Conservation (phyloP, 2,888 invertebrate genomes). For the Himalopsyche japonica region DNA sequence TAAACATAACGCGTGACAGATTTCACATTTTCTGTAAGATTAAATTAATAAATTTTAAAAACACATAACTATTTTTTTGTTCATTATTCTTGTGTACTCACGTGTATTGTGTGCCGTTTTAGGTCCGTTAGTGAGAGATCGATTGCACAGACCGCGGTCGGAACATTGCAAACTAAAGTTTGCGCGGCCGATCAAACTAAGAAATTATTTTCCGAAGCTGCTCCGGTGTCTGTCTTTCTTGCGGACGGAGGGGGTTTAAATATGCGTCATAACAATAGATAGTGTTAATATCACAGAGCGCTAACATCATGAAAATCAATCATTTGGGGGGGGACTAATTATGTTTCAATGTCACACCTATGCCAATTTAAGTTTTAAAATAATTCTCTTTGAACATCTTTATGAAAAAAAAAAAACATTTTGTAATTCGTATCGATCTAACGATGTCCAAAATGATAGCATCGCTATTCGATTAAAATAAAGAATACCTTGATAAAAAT, state of each 20-base stretch:
- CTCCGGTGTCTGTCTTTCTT: constrained; percentile 14
- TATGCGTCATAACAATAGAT: constrained; percentile 41
- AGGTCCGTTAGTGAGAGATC: neutral
- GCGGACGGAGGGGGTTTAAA: constrained; percentile 27
- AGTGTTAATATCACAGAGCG: constrained; percentile 40
- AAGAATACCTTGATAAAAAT: too few relatives aligned
- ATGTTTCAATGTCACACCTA: too few relatives aligned
- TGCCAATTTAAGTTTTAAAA: too few relatives aligned
- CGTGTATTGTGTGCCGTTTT: constrained; percentile 6
- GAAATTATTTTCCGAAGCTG: constrained; percentile 27
- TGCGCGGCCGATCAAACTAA: constrained; percentile 31
- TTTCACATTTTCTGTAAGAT: too few relatives aligned
- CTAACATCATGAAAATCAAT: constrained; percentile 19
- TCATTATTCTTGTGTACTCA: constrained; percentile 18
- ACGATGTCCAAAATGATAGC: too few relatives aligned
- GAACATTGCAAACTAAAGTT: neutral
- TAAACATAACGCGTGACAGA: too few relatives aligned
- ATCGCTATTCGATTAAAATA: too few relatives aligned
- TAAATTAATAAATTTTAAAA: neutral
- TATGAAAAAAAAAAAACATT: too few relatives aligned
- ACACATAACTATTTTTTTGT: neutral
- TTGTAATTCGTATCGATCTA: too few relatives aligned
- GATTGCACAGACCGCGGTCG: neutral
- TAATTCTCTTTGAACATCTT: too few relatives aligned
- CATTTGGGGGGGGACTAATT: too few relatives aligned